Percentiles rank a stretch among this genome's conserved stretches.
phyloP scores from a whole-genome alignment of 1,140 invertebrate species.

The Ruditapes philippinarum region DNA sequence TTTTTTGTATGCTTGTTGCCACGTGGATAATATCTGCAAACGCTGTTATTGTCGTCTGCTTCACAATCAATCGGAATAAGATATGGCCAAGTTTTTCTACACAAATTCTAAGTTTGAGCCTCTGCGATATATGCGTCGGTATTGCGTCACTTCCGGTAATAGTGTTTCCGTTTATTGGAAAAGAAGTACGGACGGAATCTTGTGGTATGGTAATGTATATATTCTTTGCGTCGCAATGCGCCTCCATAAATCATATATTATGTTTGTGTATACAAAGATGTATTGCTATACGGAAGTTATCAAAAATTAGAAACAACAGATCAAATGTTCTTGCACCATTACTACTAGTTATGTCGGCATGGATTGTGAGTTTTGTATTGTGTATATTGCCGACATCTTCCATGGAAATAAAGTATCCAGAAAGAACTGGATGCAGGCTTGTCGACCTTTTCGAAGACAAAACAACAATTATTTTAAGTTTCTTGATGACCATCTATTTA shows the following conservation, averaged over 20 bases:
- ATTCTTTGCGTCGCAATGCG: neutral
- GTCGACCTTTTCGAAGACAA: neutral
- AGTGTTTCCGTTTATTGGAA: neutral
- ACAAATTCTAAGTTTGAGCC: neutral
- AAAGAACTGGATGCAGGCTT: neutral
- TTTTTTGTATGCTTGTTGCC: neutral
- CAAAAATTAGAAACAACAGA: neutral
- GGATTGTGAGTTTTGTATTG: neutral
- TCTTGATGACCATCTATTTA: neutral
- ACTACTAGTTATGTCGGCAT: neutral
- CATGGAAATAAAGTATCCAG: neutral
- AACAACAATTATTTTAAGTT: neutral
- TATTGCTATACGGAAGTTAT: neutral
- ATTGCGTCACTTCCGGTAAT: neutral
- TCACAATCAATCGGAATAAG: neutral
- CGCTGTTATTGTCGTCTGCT: neutral
- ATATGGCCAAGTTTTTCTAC: neutral
- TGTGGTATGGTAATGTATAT: neutral
- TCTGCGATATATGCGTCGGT: constrained; percentile 1
- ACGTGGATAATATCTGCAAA: constrained; percentile 10
- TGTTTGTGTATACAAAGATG: neutral
- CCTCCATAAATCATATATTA: neutral
- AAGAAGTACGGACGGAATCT: too few relatives aligned
- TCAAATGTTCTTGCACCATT: neutral
- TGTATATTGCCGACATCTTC: neutral